Percentiles rank a stretch among this genome's conserved stretches.
These are phyloP conservation scores for Eublepharis macularius DNA, from an alignment of 2,113 vertebrate species.

Conservation along the genomic window DNA sequence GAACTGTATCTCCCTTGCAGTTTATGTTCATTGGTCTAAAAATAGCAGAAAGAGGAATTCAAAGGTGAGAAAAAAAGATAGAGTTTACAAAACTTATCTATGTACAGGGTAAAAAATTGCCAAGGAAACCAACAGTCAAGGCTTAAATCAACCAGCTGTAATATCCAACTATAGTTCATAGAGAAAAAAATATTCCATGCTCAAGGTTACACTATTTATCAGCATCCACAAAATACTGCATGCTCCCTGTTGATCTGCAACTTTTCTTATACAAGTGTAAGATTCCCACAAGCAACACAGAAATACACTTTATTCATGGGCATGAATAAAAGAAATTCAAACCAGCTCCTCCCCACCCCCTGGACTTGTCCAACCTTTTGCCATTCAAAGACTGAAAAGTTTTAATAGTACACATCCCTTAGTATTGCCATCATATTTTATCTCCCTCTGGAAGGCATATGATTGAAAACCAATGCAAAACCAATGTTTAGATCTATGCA, in stretches of 20 bases:
- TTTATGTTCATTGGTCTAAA: neutral
- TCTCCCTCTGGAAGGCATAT: neutral
- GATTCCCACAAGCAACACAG: neutral
- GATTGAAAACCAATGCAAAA: neutral
- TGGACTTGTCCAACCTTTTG: neutral
- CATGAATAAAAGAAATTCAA: neutral
- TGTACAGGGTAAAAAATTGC: accelerated
- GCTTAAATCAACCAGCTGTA: neutral
- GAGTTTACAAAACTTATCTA: too few species aligned
- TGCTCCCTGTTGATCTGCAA: neutral
- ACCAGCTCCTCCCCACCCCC: too few species aligned
- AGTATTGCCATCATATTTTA: neutral
- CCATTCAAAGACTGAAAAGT: neutral
- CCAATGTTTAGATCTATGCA: neutral
- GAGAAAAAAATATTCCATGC: neutral
- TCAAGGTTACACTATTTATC: neutral
- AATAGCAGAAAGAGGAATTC: neutral
- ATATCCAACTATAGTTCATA: neutral
- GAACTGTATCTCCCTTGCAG: too few species aligned
- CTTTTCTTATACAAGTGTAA: neutral
- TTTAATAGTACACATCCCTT: neutral
- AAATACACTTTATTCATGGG: neutral
- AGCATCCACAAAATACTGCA: neutral
- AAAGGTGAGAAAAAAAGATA: neutral
- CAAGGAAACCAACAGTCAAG: neutral